These are phyloP conservation scores for Drosophila algonquin DNA, from an alignment of 2,888 invertebrate genomes.

Conservation along the genomic window DNA sequence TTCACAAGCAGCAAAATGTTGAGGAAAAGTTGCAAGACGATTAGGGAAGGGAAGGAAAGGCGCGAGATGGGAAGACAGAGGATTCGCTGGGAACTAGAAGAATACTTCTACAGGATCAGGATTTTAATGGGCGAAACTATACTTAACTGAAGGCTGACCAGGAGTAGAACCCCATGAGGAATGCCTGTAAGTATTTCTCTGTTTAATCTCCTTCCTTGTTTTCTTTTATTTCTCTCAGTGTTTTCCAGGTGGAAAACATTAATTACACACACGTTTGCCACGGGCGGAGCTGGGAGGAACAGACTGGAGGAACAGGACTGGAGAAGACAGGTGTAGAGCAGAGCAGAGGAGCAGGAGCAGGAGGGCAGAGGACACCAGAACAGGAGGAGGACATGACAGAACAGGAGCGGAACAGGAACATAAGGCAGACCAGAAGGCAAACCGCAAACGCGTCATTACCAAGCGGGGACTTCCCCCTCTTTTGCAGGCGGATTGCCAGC, in stretches of 20 bases:
- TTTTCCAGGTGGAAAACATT: conserved; percentile 54
- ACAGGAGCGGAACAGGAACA: conserved; percentile 13
- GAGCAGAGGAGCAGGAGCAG: neutral
- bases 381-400: conserved; percentile 1
- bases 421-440: conserved; percentile 32
- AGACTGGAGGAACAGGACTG: conserved; percentile 1
- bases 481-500: conserved; percentile 8
- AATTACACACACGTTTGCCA: conserved; percentile 62
- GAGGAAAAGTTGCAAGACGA: too few relatives aligned
- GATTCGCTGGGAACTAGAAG: too few relatives aligned
- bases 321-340: neutral
- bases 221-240: conserved; percentile 16
- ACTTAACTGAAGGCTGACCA: too few relatives aligned
- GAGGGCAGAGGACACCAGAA: neutral
- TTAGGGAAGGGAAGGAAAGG: too few relatives aligned
- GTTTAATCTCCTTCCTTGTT: too few relatives aligned
- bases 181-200: too few relatives aligned
- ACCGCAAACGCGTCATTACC: conserved; percentile 52
- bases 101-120: too few relatives aligned
- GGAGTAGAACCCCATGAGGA: too few relatives aligned
- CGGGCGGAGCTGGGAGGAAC: conserved; percentile 5
- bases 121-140: too few relatives aligned
- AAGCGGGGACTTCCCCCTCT: conserved; percentile 12
- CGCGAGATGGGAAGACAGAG: too few relatives aligned
- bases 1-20: too few relatives aligned